Evolutionary conservation across 2,113 vertebrate species (phyloP).

Genomic region (Orycteropus afer): DNA sequence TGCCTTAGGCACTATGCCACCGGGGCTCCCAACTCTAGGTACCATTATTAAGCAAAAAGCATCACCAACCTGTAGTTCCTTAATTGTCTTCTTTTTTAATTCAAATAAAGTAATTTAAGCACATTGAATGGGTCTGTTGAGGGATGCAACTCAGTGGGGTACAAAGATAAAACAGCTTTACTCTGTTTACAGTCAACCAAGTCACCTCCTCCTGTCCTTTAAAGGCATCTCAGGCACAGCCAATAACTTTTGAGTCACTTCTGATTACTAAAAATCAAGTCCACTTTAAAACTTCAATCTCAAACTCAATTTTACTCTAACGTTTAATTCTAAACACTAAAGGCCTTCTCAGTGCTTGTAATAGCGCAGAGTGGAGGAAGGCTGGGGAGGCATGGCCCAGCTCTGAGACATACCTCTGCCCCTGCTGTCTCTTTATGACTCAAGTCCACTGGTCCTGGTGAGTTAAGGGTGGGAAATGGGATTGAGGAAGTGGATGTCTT

Average conservation of each 20-base stretch:
- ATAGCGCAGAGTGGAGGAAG: neutral
- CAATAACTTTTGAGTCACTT: slow-evolving; percentile 45
- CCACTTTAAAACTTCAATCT: neutral
- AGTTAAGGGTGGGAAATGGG: neutral
- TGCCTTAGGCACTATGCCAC: too few species aligned
- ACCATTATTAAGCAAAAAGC: slow-evolving; percentile 14
- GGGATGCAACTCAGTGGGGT: neutral
- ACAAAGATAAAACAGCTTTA: neutral
- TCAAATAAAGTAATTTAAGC: neutral
- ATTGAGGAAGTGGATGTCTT: neutral
- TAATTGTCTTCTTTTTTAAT: neutral
- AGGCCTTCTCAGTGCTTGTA: neutral
- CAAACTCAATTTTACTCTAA: slow-evolving; percentile 9
- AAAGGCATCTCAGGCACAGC: neutral
- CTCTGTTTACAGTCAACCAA: neutral
- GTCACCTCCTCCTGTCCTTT: neutral
- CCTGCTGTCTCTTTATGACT: neutral
- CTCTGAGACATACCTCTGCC: neutral
- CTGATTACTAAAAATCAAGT: neutral
- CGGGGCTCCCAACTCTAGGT: too few species aligned
- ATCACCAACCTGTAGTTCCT: neutral
- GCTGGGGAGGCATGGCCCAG: too few species aligned
- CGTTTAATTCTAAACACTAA: slow-evolving; percentile 1
- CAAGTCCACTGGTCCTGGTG: neutral
- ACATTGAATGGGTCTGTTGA: neutral